Conservation (phyloP, 2,797 vertebrate genomes). For the Chelmon rostratus region DNA sequence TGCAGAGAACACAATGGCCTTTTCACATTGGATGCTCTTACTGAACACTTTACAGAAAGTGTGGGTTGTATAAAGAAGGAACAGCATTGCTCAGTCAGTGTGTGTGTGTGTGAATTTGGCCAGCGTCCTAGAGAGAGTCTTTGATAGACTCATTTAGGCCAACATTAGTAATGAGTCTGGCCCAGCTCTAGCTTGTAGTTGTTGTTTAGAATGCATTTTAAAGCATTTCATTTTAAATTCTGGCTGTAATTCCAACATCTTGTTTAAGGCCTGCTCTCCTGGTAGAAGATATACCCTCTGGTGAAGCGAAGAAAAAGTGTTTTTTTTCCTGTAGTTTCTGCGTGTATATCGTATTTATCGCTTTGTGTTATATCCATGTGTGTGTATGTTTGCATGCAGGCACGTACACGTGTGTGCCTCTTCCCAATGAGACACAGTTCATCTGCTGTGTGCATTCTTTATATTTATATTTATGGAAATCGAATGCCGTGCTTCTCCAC, state of each 20-base stretch:
- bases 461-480: constrained; percentile 81
- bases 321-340: constrained; percentile 28
- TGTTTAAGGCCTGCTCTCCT: constrained; percentile 64
- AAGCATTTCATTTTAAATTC: constrained; percentile 70
- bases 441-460: constrained; percentile 65
- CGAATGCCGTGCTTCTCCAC: constrained; percentile 56
- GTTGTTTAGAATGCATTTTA: constrained; percentile 73
- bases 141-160: constrained; percentile 81
- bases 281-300: constrained; percentile 55
- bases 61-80: constrained; percentile 47
- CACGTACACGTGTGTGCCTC: constrained; percentile 9
- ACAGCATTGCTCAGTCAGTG: constrained; percentile 36
- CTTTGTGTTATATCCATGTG: constrained; percentile 4
- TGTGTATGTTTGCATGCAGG: constrained; percentile 6
- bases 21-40: constrained; percentile 54
- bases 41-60: constrained; percentile 38
- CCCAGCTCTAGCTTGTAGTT: constrained; percentile 63
- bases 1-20: constrained; percentile 56
- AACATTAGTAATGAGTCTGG: constrained; percentile 79
- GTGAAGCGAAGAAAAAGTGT: constrained; percentile 22
- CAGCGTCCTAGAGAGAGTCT: constrained; percentile 64
- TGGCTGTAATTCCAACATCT: constrained; percentile 71
- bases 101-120: constrained; percentile 52
- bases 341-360: constrained; percentile 31
- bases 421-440: constrained; percentile 47